These are phyloP conservation scores for Rhyacichthys aspro DNA, from an alignment of 2,797 vertebrate genomes.

Conservation along the genomic window DNA sequence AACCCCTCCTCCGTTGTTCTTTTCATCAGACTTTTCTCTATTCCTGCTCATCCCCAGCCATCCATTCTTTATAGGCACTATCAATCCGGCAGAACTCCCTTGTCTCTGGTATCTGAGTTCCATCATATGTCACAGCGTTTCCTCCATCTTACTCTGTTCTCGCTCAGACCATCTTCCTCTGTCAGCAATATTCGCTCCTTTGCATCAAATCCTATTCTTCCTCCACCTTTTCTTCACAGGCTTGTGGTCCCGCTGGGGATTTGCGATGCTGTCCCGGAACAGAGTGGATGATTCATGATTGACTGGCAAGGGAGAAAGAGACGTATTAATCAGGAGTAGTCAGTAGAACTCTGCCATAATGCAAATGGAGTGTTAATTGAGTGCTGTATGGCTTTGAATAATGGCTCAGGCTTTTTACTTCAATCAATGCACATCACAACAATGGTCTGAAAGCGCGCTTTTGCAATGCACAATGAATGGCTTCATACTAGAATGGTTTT, in stretches of 20 bases:
- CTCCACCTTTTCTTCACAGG: conserved; percentile 21
- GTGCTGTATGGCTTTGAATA: conserved; percentile 79
- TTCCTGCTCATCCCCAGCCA: background rate
- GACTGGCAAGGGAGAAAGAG: conserved; percentile 72
- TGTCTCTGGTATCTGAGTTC: background rate
- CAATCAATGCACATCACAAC: conserved; percentile 77
- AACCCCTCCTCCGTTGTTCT: background rate
- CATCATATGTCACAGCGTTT: conserved; percentile 7
- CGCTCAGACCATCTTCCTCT: conserved; percentile 13
- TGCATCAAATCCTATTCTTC: conserved; percentile 26
- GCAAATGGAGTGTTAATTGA: conserved; percentile 82
- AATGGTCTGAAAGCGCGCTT: conserved; percentile 60
- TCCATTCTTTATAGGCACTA: conserved; percentile 5
- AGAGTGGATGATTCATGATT: conserved; percentile 78
- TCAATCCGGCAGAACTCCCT: conserved; percentile 11
- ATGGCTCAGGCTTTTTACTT: conserved; percentile 71
- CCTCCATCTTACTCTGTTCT: conserved; percentile 1
- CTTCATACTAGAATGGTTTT: conserved; percentile 43
- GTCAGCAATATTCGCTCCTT: conserved; percentile 13
- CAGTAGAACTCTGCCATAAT: conserved; percentile 71
- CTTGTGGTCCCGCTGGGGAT: conserved; percentile 8
- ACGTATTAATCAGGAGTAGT: conserved; percentile 76
- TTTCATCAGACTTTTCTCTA: background rate
- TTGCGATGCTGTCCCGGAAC: conserved; percentile 46
- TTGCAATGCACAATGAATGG: conserved; percentile 53